Conservation (phyloP, 2,797 vertebrate genomes). For the Rhincodon typus region DNA sequence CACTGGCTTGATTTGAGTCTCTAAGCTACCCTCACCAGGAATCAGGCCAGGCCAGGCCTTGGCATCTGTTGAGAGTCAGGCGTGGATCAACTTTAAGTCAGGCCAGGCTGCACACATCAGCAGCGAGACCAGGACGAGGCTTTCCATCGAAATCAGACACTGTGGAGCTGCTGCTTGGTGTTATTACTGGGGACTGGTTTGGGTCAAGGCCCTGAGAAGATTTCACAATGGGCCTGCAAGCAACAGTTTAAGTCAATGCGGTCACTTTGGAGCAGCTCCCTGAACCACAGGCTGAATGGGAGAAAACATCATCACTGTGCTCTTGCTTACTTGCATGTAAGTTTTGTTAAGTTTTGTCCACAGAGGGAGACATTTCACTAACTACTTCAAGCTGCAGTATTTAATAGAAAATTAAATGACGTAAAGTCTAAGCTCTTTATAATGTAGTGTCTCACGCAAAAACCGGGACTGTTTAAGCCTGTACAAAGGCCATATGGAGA, state of each 20-base stretch:
- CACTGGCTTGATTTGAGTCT: not conserved
- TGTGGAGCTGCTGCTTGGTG: not conserved
- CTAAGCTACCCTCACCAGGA: not conserved
- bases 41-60: not conserved
- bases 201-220: not conserved
- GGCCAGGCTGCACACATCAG: not conserved
- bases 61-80: not conserved
- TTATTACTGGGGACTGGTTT: not conserved
- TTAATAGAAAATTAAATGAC: not conserved
- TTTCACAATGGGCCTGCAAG: not conserved
- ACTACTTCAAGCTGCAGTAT: not conserved
- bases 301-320: not conserved
- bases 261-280: not conserved
- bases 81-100: not conserved
- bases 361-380: not conserved
- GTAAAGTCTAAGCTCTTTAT: not conserved
- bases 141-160: not conserved
- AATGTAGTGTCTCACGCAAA: not conserved
- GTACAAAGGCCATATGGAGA: not conserved
- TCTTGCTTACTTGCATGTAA: not conserved
- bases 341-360: not conserved
- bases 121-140: not conserved
- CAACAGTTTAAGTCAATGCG: not conserved
- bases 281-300: not conserved
- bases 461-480: not conserved